phyloP scores from a whole-genome alignment of 2,888 invertebrate genomes.

The Stictocephala bisonia region DNA sequence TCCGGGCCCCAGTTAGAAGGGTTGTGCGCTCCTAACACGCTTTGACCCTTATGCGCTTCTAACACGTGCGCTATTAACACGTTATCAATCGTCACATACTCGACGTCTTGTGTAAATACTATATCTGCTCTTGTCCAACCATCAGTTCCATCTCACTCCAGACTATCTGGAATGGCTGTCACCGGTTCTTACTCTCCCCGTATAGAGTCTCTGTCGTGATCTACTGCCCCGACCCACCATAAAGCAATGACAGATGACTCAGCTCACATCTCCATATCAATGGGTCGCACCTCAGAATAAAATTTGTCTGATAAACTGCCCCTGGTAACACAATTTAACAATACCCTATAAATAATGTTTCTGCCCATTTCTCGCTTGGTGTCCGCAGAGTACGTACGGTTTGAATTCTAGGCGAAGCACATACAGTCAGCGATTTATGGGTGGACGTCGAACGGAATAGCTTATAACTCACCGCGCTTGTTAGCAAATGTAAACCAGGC shows the following conservation, averaged over 20 bases:
- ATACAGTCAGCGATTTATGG: slow-evolving; percentile 21
- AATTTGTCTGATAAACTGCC: slow-evolving; percentile 35
- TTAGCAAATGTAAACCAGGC: slow-evolving; percentile 29
- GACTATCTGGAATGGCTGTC: too few relatives aligned
- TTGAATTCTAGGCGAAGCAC: slow-evolving; percentile 32
- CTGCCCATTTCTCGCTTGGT: slow-evolving; percentile 25
- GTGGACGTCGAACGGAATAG: slow-evolving; percentile 19
- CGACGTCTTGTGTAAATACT: too few relatives aligned
- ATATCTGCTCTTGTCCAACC: too few relatives aligned
- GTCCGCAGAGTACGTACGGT: too few relatives aligned
- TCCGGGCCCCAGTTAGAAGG: too few relatives aligned
- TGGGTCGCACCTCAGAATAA: slow-evolving; percentile 15
- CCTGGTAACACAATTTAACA: slow-evolving; percentile 28
- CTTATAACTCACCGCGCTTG: slow-evolving; percentile 34
- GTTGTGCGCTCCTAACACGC: too few relatives aligned
- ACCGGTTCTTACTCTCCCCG: too few relatives aligned
- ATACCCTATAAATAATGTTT: slow-evolving; percentile 35
- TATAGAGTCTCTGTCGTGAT: neutral
- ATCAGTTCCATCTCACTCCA: too few relatives aligned
- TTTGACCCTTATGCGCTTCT: too few relatives aligned
- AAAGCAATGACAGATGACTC: slow-evolving; percentile 8
- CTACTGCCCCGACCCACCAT: neutral
- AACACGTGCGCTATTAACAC: too few relatives aligned
- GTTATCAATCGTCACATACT: too few relatives aligned
- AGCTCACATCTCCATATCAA: slow-evolving; percentile 30